Percentiles rank a stretch among this genome's conserved stretches.
phyloP scores from a whole-genome alignment of 2,113 vertebrate genomes.

The Argyrosomus japonicus region DNA sequence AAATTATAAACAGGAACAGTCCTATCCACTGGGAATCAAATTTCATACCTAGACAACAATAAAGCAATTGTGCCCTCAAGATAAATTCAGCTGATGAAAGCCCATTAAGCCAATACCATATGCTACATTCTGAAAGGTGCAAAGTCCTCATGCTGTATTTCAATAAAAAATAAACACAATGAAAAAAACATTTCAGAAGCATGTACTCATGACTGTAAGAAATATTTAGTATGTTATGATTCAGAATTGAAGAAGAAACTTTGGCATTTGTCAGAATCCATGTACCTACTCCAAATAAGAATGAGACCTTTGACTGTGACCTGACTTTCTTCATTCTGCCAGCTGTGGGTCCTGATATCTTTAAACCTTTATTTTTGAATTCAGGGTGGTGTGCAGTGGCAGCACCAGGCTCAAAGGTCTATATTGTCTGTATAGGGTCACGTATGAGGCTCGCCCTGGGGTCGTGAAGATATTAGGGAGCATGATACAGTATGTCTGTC shows the following conservation, averaged over 20 bases:
- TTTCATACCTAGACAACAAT: conserved; percentile 41
- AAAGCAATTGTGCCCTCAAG: conserved; percentile 28
- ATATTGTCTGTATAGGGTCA: conserved; percentile 39
- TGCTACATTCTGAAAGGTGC: conserved; percentile 31
- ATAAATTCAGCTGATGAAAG: conserved; percentile 54
- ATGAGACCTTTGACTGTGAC: conserved; percentile 27
- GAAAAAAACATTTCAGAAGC: conserved; percentile 3
- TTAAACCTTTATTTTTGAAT: conserved; percentile 41
- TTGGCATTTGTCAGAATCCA: conserved; percentile 21
- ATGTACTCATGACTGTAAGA: neutral
- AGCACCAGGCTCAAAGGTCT: conserved; percentile 25
- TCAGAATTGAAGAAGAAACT: conserved; percentile 14
- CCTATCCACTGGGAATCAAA: conserved; percentile 39
- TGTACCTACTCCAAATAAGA: conserved; percentile 19
- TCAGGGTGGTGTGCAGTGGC: conserved; percentile 24
- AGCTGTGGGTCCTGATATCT: conserved; percentile 31
- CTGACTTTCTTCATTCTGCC: conserved; percentile 28
- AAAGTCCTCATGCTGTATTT: neutral
- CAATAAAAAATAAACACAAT: conserved; percentile 14
- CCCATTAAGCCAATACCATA: conserved; percentile 37
- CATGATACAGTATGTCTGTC: conserved; percentile 51
- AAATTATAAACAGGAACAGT: conserved; percentile 14
- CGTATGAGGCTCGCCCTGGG: conserved; percentile 9
- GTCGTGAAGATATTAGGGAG: conserved; percentile 54
- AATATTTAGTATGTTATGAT: conserved; percentile 11